phyloP scores from a whole-genome alignment of 1,140 invertebrate species.

The Periplaneta americana region DNA sequence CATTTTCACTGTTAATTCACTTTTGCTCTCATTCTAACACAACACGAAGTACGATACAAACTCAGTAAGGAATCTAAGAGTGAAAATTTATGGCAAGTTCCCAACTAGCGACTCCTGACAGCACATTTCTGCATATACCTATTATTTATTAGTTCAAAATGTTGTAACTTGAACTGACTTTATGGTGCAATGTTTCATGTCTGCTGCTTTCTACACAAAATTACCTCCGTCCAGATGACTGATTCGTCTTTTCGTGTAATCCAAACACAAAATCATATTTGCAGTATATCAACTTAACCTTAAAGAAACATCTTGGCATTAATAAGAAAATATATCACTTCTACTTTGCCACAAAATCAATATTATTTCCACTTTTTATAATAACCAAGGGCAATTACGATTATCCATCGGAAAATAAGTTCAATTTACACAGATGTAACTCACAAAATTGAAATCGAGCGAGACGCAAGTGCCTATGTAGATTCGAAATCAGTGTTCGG shows the following conservation, averaged over 20 bases:
- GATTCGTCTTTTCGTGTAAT: not conserved
- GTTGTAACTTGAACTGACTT: not conserved
- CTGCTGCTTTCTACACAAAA: not conserved
- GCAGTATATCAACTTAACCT: not conserved
- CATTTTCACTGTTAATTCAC: not conserved
- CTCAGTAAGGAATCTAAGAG: not conserved
- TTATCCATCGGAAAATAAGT: not conserved
- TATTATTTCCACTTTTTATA: not conserved
- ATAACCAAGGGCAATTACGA: not conserved
- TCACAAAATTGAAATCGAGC: not conserved
- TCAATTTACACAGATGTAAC: not conserved
- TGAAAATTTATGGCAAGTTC: not conserved
- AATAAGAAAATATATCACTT: not conserved
- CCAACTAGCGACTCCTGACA: not conserved
- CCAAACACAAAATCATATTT: not conserved
- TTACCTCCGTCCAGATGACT: not conserved
- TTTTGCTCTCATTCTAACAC: not conserved
- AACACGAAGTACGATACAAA: not conserved
- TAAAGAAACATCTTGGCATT: too few species aligned
- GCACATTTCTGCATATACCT: not conserved
- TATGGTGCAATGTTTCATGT: not conserved
- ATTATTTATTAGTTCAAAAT: not conserved
- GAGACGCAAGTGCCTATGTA: too few species aligned
- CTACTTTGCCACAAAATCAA: not conserved
- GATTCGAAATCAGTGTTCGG: too few species aligned